Base-by-base conservation (phyloP, 2,113 vertebrate genomes). In the Sarotherodon lohbergeri region DNA sequence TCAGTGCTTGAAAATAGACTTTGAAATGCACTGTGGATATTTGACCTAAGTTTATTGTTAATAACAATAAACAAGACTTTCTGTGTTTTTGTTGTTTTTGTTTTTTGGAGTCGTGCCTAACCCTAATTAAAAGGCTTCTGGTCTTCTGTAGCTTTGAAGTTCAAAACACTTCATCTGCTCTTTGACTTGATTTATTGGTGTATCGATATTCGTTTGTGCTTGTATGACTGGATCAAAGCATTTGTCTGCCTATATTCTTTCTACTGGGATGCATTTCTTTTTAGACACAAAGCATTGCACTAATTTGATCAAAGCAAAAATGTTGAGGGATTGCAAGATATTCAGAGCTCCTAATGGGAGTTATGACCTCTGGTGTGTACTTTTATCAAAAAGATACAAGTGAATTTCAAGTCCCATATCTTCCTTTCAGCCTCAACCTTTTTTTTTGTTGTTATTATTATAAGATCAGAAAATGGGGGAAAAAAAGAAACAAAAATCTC, bases 191-290 rank as follows among this genome's bases (percentile, higher is more conserved):
- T 84, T 88, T 84, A 86, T 88, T 91, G 54, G 41, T 55, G 5
- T 85, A 89, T 92, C 14, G 55, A 92, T 92, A 81, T 82, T 84
- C 29, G 71, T 92, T 90, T 90, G 92, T 81, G 79, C 55, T 82
- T 36, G 41, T 57, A 80, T 34, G 59, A 78, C 56, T 83, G 92
- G 91, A 95, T 93, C 92, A 95, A 95, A 95, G 90, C 43, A 3
- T 86, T 82, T 88, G n/a, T 59, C 24, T 84, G 55, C 52, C 50
- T 83, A 54, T 83, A 55, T 57, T 71, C 84, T 68, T 85, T 90
- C 63, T 68, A 10, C 24, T 81, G 66, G 85, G 85, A 88, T 84
- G 22, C 34, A 46, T 91, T 84, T 90, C 79, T 89, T 91, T 90
- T 89, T 41, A 59, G 34, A 71, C 34, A 73, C 52, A 87, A 88